Evolutionary conservation across 2,113 vertebrate genomes (phyloP).

Genomic region (Rhipidura dahli): DNA sequence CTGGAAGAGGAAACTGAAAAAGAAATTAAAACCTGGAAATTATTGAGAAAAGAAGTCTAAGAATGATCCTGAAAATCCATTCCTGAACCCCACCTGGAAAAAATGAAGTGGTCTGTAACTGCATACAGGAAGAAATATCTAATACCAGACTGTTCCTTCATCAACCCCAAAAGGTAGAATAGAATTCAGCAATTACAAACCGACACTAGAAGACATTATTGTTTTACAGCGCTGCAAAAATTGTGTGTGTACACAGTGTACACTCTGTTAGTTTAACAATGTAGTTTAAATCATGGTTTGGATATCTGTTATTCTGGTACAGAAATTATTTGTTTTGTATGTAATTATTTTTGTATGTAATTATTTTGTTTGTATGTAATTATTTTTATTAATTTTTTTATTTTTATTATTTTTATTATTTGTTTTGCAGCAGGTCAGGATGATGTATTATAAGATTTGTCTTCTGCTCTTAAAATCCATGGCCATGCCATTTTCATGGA

Average conservation of each 20-base stretch:
- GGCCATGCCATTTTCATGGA: neutral
- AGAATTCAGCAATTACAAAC: neutral
- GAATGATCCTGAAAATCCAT: neutral
- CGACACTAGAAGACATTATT: neutral
- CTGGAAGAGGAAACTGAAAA: neutral
- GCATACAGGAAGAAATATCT: neutral
- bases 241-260: accelerated
- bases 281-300: neutral
- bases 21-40: neutral
- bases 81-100: neutral
- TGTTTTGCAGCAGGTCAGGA: neutral
- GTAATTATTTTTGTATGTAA: no score
- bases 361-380: no score
- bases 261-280: neutral
- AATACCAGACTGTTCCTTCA: neutral
- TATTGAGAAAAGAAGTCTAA: neutral
- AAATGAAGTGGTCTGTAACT: neutral
- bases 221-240: neutral
- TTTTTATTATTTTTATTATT: no score
- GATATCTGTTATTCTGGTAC: neutral
- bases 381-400: no score
- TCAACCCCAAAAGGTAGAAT: neutral
- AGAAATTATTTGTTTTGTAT: neutral
- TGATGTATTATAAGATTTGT: neutral
- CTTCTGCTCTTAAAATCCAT: neutral